These are phyloP conservation scores for Pseudococcus viburni DNA, from an alignment of 2,888 invertebrate species.

Conservation along the genomic window DNA sequence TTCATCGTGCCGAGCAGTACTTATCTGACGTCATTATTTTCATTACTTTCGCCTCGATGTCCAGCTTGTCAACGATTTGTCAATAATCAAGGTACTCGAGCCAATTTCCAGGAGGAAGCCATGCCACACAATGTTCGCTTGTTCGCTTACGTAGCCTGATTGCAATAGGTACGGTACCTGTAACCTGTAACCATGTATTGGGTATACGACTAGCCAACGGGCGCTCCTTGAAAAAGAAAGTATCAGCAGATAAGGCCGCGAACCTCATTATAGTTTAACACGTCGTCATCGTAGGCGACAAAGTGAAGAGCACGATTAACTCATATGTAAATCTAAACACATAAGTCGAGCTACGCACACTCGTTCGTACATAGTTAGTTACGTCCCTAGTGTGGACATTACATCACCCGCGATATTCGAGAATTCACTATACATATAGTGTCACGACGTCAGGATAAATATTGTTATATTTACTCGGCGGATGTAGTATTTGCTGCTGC, in stretches of 20 bases:
- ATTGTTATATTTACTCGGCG: slow-evolving; percentile 38
- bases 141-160: neutral
- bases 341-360: no score
- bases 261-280: slow-evolving; percentile 9
- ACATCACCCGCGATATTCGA: slow-evolving; percentile 22
- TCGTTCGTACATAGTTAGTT: neutral
- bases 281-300: slow-evolving; percentile 31
- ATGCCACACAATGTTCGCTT: neutral
- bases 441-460: slow-evolving; percentile 49
- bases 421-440: slow-evolving; percentile 17
- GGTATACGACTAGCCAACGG: neutral
- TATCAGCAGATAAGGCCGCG: slow-evolving; percentile 9
- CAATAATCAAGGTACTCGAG: neutral
- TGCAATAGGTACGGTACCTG: neutral
- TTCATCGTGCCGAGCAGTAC: no score
- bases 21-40: neutral
- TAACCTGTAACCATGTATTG: neutral
- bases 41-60: neutral
- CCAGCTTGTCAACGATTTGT: neutral
- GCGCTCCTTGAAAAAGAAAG: slow-evolving; percentile 44
- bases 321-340: neutral
- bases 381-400: slow-evolving; percentile 6
- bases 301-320: slow-evolving; percentile 25
- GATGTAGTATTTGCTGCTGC: neutral
- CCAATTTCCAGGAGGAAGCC: slow-evolving; percentile 15